Percentiles rank a stretch among this genome's conserved stretches.
These are phyloP conservation scores for Cyprinodon brontotheroides DNA, from an alignment of 2,113 vertebrate genomes.

Conservation along the genomic window DNA sequence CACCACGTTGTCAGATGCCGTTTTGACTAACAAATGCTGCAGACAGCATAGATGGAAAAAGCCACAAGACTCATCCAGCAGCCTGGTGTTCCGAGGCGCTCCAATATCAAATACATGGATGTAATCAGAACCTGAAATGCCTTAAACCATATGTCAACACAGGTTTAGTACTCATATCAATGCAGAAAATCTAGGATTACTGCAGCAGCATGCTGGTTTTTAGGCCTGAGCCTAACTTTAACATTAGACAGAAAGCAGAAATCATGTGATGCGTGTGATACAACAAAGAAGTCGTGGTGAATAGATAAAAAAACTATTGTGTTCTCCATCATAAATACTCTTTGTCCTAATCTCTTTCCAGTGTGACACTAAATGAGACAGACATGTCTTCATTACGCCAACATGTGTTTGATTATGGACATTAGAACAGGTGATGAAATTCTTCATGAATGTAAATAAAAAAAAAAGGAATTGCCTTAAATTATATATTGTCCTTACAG, in stretches of 20 bases:
- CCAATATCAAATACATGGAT: not conserved
- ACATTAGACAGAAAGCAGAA: not conserved
- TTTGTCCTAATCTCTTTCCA: not conserved
- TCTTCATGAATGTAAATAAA: not conserved
- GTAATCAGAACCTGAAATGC: not conserved
- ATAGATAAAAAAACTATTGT: not conserved
- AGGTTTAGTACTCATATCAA: not conserved
- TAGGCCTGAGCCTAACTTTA: not conserved
- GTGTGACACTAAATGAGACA: no score
- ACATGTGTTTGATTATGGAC: not conserved
- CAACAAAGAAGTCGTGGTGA: not conserved
- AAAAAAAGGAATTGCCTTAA: no score
- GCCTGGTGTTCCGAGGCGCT: slow-evolving; percentile 8
- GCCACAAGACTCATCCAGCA: slow-evolving; percentile 14
- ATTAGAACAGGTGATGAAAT: not conserved
- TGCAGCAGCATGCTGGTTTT: not conserved
- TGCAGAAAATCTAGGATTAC: not conserved
- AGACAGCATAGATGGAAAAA: not conserved
- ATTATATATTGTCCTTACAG: no score
- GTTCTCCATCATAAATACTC: not conserved
- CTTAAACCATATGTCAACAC: not conserved
- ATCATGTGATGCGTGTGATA: not conserved
- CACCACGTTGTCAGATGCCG: slow-evolving; percentile 24
- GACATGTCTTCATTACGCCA: not conserved
- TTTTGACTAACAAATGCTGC: slow-evolving; percentile 65